A percentile compares a stretch with the other conserved stretches of the same genome.
These are phyloP conservation scores for Phrynosoma blainvillii DNA, from an alignment of 2,113 vertebrate genomes.

Conservation along the genomic window DNA sequence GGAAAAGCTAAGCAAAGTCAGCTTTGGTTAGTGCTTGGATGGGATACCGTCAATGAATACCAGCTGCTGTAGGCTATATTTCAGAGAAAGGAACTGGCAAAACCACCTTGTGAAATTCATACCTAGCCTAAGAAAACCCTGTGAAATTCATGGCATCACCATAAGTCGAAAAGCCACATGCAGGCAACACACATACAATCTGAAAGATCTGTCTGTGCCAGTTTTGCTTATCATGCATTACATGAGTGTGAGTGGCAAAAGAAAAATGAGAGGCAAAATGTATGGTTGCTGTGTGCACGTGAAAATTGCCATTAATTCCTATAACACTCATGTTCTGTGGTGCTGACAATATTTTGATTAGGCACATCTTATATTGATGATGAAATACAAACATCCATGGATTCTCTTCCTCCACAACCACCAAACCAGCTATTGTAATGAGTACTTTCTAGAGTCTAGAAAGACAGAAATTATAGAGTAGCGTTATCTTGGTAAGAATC, in stretches of 20 bases:
- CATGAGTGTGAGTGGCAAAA: background rate
- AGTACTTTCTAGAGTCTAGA: conserved; percentile 63
- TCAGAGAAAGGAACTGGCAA: too few relatives aligned
- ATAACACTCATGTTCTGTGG: conserved; percentile 19
- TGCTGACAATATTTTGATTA: conserved; percentile 48
- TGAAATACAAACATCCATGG: conserved; percentile 34
- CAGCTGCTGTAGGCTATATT: too few relatives aligned
- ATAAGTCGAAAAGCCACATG: too few relatives aligned
- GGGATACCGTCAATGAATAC: too few relatives aligned
- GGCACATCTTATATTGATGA: conserved; percentile 43
- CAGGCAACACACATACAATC: too few relatives aligned
- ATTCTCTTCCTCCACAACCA: conserved; percentile 53
- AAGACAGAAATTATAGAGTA: conserved; percentile 64
- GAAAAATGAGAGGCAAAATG: background rate
- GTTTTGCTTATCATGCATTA: background rate
- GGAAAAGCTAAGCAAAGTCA: background rate
- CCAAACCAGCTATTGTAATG: conserved; percentile 56
- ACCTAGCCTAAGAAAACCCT: too few relatives aligned
- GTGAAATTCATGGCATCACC: too few relatives aligned
- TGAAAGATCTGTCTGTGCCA: background rate
- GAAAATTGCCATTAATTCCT: background rate
- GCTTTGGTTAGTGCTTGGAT: background rate
- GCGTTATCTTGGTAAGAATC: conserved; percentile 28
- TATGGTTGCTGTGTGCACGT: background rate
- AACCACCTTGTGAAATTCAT: too few relatives aligned